Base-by-base conservation (phyloP, 2,113 vertebrate genomes). In the Piaya cayana region DNA sequence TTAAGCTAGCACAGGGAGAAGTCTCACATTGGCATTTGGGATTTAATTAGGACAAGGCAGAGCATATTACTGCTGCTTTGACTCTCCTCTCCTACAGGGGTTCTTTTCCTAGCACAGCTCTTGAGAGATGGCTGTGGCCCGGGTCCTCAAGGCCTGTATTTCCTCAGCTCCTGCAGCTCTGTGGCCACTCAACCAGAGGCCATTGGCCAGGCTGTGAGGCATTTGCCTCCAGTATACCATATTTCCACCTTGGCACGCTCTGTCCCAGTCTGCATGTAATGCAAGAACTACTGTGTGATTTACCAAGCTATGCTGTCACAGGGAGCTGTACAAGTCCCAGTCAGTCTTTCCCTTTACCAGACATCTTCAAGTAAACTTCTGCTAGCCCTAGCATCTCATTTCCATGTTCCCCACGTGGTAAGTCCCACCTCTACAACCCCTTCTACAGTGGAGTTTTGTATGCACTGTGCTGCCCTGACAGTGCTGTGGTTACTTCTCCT, bases 401-500 rank as follows among this genome's bases (percentile, higher is more conserved):
- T 47, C 12, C 34, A n/a, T 13, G 12, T 30, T 19, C 8, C 16
- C 16, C 2, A 2, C 23, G 4, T 13, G 12, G 39, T 17, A 29
- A 56, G 20, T 30, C 15, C 8, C 17, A 53, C 9, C 8, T 34
- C 58, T 58, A 29, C 42, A 56, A 23, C 8, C 11, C 9, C 7
- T 62, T 43, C 14, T 17, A 29, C 34, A 32, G 49, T 20, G 62
- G 55, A 45, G 6, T 12, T 56, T 4, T 68, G 43, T 53, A 9
- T 16, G 8, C 26, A 29, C 0, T 6, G 20, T 47, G 20, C 26
- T 32, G 20, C 8, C 14, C 18, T 62, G 4, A 22, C 3, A 0
- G 26, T 3, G 5, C 8, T 17, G 0, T 21, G 9, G 11, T 27
- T 18, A 11, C 4, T 43, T 15, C 25, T 82, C 12, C 20, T 29